Percentiles rank a stretch among this genome's conserved stretches.
Conservation (phyloP, 2,888 invertebrate genomes). For the Linnaemya tessellans region DNA sequence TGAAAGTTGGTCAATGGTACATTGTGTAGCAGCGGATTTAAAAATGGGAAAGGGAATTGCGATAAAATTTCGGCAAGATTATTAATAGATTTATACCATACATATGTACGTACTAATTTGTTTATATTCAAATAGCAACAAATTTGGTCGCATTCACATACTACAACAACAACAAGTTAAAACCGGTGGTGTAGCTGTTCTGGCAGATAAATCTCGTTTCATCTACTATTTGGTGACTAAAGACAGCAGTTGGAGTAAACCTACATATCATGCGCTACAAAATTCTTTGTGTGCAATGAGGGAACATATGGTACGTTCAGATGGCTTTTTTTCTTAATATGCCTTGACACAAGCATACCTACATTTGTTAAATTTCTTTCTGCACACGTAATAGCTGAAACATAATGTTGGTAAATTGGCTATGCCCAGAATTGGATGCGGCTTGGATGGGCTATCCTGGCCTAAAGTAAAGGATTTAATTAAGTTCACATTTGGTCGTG, state of each 20-base stretch:
- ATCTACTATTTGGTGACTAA: conserved; percentile 87
- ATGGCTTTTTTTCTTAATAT: neutral
- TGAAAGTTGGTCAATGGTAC: conserved; percentile 84
- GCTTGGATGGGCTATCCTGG: conserved; percentile 87
- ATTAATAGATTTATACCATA: neutral
- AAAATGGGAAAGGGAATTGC: conserved; percentile 86
- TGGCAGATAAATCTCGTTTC: conserved; percentile 82
- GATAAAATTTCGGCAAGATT: conserved; percentile 80
- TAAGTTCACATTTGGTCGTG: conserved; percentile 84
- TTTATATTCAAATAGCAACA: conserved; percentile 74
- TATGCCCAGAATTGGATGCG: conserved; percentile 87
- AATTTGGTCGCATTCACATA: conserved; percentile 78
- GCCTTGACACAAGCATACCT: no score
- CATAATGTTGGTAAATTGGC: conserved; percentile 85
- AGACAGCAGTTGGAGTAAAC: conserved; percentile 84
- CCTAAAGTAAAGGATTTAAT: conserved; percentile 84
- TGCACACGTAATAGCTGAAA: conserved; percentile 77
- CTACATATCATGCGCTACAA: conserved; percentile 83
- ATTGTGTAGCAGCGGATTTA: conserved; percentile 85
- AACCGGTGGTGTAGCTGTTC: conserved; percentile 84
- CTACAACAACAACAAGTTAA: conserved; percentile 78
- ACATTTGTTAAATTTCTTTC: neutral
- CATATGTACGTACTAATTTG: neutral
- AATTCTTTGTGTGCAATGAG: conserved; percentile 81
- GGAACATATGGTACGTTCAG: conserved; percentile 79